Conservation (phyloP, 2,888 invertebrate species). For the Lycocerus yunnanus region DNA sequence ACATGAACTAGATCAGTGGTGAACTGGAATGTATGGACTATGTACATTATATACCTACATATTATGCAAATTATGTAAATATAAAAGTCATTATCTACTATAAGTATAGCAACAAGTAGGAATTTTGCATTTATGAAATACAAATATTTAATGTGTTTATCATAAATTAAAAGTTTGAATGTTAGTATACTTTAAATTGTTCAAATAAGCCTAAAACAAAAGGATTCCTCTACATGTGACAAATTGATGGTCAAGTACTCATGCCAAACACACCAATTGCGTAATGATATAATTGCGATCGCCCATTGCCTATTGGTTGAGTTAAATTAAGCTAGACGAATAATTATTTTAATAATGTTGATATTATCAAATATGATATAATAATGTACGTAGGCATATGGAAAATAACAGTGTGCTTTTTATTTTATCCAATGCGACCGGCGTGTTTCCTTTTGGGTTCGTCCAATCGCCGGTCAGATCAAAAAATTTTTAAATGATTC, state of each 20-base stretch:
- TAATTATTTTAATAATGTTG: not conserved
- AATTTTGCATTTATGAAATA: not conserved
- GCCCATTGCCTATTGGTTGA: not conserved
- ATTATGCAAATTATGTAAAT: not conserved
- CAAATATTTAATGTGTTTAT: too few relatives aligned
- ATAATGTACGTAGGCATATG: not conserved
- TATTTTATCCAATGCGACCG: too few relatives aligned
- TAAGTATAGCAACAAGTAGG: not conserved
- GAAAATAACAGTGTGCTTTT: too few relatives aligned
- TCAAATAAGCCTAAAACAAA: not conserved
- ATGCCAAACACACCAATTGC: not conserved
- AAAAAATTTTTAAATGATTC: not conserved
- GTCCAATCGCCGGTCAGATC: not conserved
- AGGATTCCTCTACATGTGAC: not conserved
- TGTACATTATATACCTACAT: too few relatives aligned
- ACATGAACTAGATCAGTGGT: too few relatives aligned
- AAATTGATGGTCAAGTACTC: not conserved
- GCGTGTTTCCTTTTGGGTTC: not conserved
- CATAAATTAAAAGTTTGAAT: not conserved
- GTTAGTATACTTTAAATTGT: not conserved
- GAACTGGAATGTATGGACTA: too few relatives aligned
- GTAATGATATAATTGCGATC: not conserved
- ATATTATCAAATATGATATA: not conserved
- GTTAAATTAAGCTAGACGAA: not conserved
- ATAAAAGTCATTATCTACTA: not conserved